These are phyloP conservation scores for Keiferia lycopersicella DNA, from an alignment of 2,888 invertebrate genomes.

Conservation along the genomic window DNA sequence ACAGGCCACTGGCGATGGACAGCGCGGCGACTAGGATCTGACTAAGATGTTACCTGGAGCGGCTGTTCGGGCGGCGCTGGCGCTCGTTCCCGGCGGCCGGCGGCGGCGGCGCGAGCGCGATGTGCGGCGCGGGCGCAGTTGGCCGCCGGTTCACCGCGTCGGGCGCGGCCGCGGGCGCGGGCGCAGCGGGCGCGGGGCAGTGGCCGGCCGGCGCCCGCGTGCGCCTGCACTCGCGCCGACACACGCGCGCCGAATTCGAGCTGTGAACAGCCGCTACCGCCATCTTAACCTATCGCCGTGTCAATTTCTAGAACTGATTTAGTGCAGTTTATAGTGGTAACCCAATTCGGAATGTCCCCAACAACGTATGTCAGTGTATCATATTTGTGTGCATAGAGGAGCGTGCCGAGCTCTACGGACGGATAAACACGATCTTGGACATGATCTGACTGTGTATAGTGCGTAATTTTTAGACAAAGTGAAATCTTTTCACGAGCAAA, in stretches of 20 bases:
- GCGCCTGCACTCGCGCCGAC: conserved; percentile 72
- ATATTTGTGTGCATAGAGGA: conserved; percentile 44
- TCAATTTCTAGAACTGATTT: conserved; percentile 57
- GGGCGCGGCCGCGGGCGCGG: conserved; percentile 62
- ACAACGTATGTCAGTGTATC: conserved; percentile 44
- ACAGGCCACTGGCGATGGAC: conserved; percentile 76
- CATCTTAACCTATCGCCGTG: conserved; percentile 36
- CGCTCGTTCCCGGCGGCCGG: conserved; percentile 73
- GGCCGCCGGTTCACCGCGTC: conserved; percentile 34
- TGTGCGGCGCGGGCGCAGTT: conserved; percentile 49
- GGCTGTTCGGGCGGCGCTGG: conserved; percentile 84
- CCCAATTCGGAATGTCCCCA: conserved; percentile 46
- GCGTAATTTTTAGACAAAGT: conserved; percentile 55
- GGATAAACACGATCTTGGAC: conserved; percentile 45
- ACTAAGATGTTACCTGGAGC: conserved; percentile 89
- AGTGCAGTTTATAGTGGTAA: conserved; percentile 49
- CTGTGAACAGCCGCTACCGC: conserved; percentile 50
- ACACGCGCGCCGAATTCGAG: conserved; percentile 78
- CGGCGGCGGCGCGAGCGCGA: conserved; percentile 62
- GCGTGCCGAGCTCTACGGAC: conserved; percentile 46
- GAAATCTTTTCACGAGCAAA: conserved; percentile 65
- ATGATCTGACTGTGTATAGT: conserved; percentile 44
- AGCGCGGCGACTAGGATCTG: conserved; percentile 84
- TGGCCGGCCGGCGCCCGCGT: conserved; percentile 62
- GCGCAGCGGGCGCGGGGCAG: conserved; percentile 58